Evolutionary conservation across 2,888 invertebrate species (phyloP), one percentile per base, ranked within the genome.

Genomic region (Phengaris arion): DNA sequence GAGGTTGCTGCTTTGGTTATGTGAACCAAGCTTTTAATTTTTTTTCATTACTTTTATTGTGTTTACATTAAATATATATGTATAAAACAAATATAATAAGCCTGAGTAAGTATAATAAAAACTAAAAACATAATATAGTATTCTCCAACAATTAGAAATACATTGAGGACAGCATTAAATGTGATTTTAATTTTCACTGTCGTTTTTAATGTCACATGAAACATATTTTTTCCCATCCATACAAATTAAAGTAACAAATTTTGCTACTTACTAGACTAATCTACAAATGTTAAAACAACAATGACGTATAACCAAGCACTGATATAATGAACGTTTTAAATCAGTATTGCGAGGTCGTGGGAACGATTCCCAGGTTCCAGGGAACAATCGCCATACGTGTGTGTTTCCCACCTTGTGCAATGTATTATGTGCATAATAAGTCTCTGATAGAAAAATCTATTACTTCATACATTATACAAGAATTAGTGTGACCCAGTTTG

Each of bases 271-370:
- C 64, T 10, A 6, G 54, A 54, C 51, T 51, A 72, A 72, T 35
- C 51, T 51, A 73, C 54, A 68, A 54, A 78, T 73, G 77, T 79
- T 76, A 76, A 76, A 77, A 57, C 57, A 75, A 59, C 74, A 79
- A 85, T 83, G 82, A 77, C 77, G 77, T 78, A 64, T 74, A 76
- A 79, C 78, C 80, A 75, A 73, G 79, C 79, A 79, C 79, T 73
- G 80, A 80, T 81, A 81, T 81, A 79, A 77, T 78, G 69, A 78
- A 78, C 79, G 80, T 80, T 72, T 70, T 72, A 79, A 77, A 76
- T 70, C 74, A 52, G 69, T 76, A 77, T 75, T 68, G 79, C 78
- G 83, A 82, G 89, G 86, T 87, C 89, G 89, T 89, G 89, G 83
- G 87, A 89, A 51, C 74, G 59, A 77, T 82, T 88, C 86, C 85